Base-by-base conservation (phyloP, 2,797 vertebrate species). In the Tragelaphus oryx region DNA sequence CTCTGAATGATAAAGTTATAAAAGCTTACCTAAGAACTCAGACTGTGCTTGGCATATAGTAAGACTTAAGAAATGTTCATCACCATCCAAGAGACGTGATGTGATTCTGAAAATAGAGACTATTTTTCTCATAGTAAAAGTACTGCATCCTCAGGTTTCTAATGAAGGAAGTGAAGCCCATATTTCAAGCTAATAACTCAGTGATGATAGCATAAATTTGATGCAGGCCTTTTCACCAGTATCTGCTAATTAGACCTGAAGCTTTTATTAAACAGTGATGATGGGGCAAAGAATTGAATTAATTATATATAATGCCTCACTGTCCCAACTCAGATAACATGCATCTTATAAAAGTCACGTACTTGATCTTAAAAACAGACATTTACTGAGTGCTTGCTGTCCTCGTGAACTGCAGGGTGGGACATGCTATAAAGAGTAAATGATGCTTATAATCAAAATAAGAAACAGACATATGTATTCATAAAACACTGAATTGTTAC, bases 101-200 rank as follows among this genome's bases (percentile, higher is more conserved):
- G 16, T 54, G 78, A 79, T 93, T 95, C 48, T 92, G 82, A 71
- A 94, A 87, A 22, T 81, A 17, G 22, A 54, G 87, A 60, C 26
- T 26, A 20, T 37, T 86, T 96, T 94, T 92, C n/a, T 85, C 62
- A 28, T 80, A 54, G 33, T 92, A 50, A 87, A 94, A 96, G 54
- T 74, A 83, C 52, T 78, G 10, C 11, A 37, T 54, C 44, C 90
- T 93, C 11, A 5, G 74, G 50, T 75, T 76, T 90, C 81, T 89
- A 54, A 33, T 65, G 59, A 87, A 78, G 65, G 92, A 89, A 79
- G 16, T 46, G 18, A 75, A 65, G 44, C 55, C 84, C 8, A 14
- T 59, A 65, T 91, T 74, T 93, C 81, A 62, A 81, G 54, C 50
- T 76, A 74, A 48, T 33, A 81, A 46, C 48, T 82, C 48, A 33